Conservation (phyloP, 2,888 invertebrate genomes). For the Apamea anceps region DNA sequence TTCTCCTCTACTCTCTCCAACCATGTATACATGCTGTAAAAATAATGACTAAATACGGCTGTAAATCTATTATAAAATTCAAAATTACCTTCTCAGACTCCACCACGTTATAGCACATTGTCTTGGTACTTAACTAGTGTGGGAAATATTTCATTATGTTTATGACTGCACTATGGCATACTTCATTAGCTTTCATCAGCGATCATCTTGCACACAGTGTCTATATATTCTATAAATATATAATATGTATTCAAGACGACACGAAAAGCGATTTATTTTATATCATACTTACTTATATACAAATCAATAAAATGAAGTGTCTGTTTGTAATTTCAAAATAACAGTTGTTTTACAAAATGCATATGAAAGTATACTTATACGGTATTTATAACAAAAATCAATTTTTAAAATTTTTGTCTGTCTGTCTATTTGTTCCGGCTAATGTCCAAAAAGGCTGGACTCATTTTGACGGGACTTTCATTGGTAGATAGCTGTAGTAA, state of each 20-base stretch:
- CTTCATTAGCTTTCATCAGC: slow-evolving; percentile 31
- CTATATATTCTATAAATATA: neutral
- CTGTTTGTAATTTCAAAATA: neutral
- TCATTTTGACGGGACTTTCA: too few species aligned
- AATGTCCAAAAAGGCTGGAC: too few species aligned
- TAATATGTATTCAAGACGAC: neutral
- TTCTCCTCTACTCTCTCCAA: slow-evolving; percentile 13
- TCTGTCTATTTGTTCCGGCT: too few species aligned
- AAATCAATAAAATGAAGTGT: neutral
- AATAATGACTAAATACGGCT: neutral
- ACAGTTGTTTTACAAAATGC: neutral
- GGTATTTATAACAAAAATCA: neutral
- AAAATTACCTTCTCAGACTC: slow-evolving; percentile 1
- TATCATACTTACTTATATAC: neutral
- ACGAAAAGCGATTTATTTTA: neutral
- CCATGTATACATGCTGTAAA: neutral
- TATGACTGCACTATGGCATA: slow-evolving; percentile 1
- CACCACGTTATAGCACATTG: slow-evolving; percentile 19
- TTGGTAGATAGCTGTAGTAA: too few species aligned
- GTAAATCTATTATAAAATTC: slow-evolving; percentile 9
- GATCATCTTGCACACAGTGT: neutral
- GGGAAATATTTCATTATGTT: slow-evolving; percentile 19
- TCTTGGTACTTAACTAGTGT: slow-evolving; percentile 18
- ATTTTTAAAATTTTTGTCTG: too few species aligned
- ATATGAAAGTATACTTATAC: neutral